Base-by-base conservation (phyloP, 2,888 invertebrate genomes). In the Amphimallon solstitiale region DNA sequence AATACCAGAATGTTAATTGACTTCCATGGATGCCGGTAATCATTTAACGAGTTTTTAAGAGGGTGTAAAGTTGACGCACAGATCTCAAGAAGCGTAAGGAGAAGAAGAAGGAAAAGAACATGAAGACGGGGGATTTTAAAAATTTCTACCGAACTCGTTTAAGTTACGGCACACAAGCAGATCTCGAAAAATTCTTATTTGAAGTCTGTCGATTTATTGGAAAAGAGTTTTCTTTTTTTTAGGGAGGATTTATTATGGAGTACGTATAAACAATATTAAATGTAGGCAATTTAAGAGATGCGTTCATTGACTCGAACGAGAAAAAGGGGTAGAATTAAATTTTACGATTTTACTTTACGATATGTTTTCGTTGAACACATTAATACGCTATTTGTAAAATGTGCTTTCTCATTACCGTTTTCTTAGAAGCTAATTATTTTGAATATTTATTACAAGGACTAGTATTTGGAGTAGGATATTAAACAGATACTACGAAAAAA, bases 1-100 rank as follows among this genome's bases (percentile, higher is more conserved):
- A 75, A 76, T 74, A 73, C 76, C 75, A 69, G 74, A 72, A 74
- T 74, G 75, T 77, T 79, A 78, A 79, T 77, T 78, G 75, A 74
- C 73, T 74, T 71, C 71, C 73, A 73, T 73, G 71, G 71, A 74
- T 72, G 69, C 70, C 63, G 68, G 68, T 72, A 73, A 74, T 73
- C 73, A 70, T 66, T 70, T 70, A 60, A 66, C 66, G 61, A 49
- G 52, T 49, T 45, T 60, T 66, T 66, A 54, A 66, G 51, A 51
- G 52, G 60, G 61, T 59, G 56, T 59, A 59, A 56, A 59, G 43
- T 59, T 45, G 43, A 59, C 43, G 29, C 43, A 15, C 29, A 29
- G 43, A 45, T 29, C 40, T 10, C 14, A 59, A 59, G 17, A 43
- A 43, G 23, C 15, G 14, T 43, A 59, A 12, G 34, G 12, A 14